Conservation (phyloP, 2,888 invertebrate species). For the Drymonia ruficornis region DNA sequence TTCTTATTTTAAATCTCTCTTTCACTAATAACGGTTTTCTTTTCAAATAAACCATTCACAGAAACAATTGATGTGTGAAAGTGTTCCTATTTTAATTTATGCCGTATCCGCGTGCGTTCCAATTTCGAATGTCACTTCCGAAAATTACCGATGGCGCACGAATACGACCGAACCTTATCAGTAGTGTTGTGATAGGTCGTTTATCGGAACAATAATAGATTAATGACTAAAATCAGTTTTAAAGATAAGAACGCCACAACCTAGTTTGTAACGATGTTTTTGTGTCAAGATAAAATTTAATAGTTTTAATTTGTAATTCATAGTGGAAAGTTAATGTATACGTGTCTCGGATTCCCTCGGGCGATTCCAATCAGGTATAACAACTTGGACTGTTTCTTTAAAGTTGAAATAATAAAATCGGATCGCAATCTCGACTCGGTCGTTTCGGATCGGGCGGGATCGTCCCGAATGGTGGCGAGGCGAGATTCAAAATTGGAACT, state of each 20-base stretch:
- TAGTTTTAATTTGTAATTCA: slow-evolving; percentile 3
- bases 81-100: slow-evolving; percentile 18
- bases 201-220: slow-evolving; percentile 31
- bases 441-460: slow-evolving; percentile 48
- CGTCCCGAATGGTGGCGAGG: slow-evolving; percentile 48
- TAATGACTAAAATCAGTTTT: slow-evolving; percentile 14
- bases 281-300: slow-evolving; percentile 2
- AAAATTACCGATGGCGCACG: slow-evolving; percentile 26
- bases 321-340: slow-evolving; percentile 22
- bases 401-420: slow-evolving; percentile 47
- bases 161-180: slow-evolving; percentile 24
- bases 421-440: slow-evolving; percentile 51
- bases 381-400: slow-evolving; percentile 36
- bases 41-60: slow-evolving; percentile 11
- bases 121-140: slow-evolving; percentile 43
- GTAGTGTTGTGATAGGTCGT: slow-evolving; percentile 20
- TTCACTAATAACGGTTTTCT: slow-evolving; percentile 3
- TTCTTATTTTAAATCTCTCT: not conserved
- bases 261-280: not conserved
- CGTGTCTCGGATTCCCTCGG: slow-evolving; percentile 14
- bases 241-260: slow-evolving; percentile 3
- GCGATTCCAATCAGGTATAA: slow-evolving; percentile 40
- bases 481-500: slow-evolving; percentile 59
- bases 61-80: slow-evolving; percentile 16
- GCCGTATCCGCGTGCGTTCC: slow-evolving; percentile 37